Percentiles rank a stretch among this genome's conserved stretches.
phyloP scores from a whole-genome alignment of 1,140 invertebrate genomes.

The Pseudomyrmex concolor region DNA sequence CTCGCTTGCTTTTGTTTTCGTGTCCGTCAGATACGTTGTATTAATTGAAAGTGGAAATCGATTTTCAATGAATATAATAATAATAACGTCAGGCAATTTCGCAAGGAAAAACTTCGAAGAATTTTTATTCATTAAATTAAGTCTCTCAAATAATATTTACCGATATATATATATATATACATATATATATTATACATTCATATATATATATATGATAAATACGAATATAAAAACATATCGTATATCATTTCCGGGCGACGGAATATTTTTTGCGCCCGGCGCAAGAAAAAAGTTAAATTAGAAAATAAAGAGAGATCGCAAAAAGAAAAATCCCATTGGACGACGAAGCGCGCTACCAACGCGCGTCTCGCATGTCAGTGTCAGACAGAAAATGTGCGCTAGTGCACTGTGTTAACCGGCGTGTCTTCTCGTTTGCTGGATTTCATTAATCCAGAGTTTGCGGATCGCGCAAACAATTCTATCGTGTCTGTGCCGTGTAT shows the following conservation, averaged over 20 bases:
- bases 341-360: neutral
- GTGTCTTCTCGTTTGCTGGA: slow-evolving; percentile 19
- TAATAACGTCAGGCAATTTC: no score
- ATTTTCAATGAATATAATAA: neutral
- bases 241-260: neutral
- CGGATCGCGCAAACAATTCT: slow-evolving; percentile 17
- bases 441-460: slow-evolving; percentile 31
- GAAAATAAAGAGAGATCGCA: slow-evolving; percentile 9
- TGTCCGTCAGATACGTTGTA: neutral
- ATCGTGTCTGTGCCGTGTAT: neutral
- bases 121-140: slow-evolving; percentile 6
- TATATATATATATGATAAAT: neutral
- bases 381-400: neutral
- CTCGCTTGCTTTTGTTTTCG: neutral
- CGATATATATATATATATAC: no score
- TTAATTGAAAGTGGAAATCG: neutral
- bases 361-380: neutral
- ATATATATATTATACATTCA: no score
- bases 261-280: neutral
- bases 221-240: no score
- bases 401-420: neutral
- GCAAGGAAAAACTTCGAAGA: neutral
- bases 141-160: neutral
- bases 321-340: neutral
- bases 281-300: slow-evolving; percentile 30